Evolutionary conservation across 2,113 vertebrate genomes (phyloP), one percentile per base, ranked within the genome.

Genomic region (Ranitomeya variabilis): DNA sequence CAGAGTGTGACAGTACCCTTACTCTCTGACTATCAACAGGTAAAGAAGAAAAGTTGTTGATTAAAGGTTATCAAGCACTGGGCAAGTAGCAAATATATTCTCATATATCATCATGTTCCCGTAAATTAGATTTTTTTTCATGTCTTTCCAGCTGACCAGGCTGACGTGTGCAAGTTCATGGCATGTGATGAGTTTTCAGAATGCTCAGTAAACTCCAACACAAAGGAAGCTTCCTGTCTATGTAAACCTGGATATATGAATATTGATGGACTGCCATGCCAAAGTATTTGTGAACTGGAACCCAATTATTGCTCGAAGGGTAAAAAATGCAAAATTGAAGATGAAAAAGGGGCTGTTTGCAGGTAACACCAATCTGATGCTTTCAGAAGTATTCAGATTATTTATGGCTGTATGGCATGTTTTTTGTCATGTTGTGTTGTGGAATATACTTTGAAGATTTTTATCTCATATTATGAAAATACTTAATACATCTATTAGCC

Each of bases 111-210:
- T 66, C 18, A 66, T 4, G 1, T 0, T 67, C 3, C 2, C 3
- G 3, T 23, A 10, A 67, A 18, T 8, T 67, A 11, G 45, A 23
- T 55, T n/a, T 87, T 86, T 86, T 79, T 51, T 23, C 57, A 1
- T 66, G 19, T 66, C 90, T 76, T 92, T 93, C 8, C 95, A 99
- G 97, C 95, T n/a, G 97, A 98, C 83, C 94, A 91, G 91, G 96
- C 95, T 3, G 94, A 97, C 62, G 94, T 96, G 23, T 99, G 97
- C 93, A 97, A 96, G 91, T 97, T 97, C 93, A 91, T 96, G 95
- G 96, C 96, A 7, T 99, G 98, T 7, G 94, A 94, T 0, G 90
- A 95, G 66, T 95, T 95, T 45, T 96, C 97, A 0, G 93, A 93
- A 83, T 98, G 98, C 59, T 1, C 93, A 19, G 92, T 89, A 84